Conservation (phyloP, 1,140 invertebrate genomes). For the Contarinia nasturtii region DNA sequence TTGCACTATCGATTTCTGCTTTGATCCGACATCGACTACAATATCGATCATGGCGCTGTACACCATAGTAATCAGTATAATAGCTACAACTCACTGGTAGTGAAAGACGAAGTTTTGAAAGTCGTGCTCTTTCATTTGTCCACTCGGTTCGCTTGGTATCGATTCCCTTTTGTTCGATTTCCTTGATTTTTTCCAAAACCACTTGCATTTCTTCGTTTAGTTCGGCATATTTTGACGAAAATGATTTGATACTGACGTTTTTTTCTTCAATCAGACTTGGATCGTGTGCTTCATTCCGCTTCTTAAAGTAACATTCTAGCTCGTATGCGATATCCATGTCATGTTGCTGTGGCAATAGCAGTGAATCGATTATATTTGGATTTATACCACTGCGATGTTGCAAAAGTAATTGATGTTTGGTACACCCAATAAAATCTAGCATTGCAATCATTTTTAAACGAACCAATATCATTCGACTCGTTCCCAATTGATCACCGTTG, state of each 20-base stretch:
- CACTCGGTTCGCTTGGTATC: neutral
- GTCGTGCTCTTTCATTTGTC: neutral
- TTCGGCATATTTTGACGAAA: neutral
- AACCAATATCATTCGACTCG: neutral
- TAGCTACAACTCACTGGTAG: neutral
- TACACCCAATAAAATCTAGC: neutral
- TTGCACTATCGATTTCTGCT: neutral
- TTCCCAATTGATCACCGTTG: neutral
- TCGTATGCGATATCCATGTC: neutral
- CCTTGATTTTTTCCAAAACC: neutral
- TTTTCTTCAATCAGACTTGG: neutral
- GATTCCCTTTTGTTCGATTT: neutral
- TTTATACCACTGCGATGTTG: neutral
- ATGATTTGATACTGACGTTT: neutral
- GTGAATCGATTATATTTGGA: neutral
- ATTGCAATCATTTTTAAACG: neutral
- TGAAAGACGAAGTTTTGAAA: neutral
- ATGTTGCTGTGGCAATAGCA: neutral
- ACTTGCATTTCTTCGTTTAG: neutral
- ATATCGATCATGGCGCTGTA: neutral
- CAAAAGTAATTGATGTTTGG: neutral
- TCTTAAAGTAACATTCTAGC: neutral
- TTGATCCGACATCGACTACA: neutral
- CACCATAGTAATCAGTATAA: neutral
- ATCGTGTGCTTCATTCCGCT: neutral